phyloP scores from a whole-genome alignment of 2,113 vertebrate species.

The Cavia porcellus region DNA sequence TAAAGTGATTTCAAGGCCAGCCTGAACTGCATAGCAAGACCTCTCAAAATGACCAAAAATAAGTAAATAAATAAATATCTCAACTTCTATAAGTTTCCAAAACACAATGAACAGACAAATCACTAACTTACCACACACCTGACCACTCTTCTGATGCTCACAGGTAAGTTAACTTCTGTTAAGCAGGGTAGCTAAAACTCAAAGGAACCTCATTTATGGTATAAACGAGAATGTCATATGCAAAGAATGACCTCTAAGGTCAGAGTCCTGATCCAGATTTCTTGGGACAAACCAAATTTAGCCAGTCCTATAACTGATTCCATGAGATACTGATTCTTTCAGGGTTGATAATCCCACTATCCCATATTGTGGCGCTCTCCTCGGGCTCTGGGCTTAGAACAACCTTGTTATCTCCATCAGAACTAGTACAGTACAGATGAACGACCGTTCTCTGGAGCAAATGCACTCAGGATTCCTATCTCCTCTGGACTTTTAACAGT shows the following conservation, averaged over 20 bases:
- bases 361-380: background rate
- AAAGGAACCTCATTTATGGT: background rate
- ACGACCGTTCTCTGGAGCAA: background rate
- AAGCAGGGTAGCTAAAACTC: background rate
- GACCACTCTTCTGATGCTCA: background rate
- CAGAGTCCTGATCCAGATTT: constrained; percentile 11
- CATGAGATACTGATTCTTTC: background rate
- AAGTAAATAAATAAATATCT: background rate
- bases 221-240: background rate
- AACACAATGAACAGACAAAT: constrained; percentile 12
- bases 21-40: background rate
- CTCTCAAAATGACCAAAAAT: background rate
- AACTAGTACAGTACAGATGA: background rate
- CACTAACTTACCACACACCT: background rate
- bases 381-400: background rate
- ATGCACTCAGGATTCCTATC: background rate
- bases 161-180: background rate
- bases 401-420: background rate
- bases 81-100: background rate
- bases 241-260: background rate
- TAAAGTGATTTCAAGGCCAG: background rate
- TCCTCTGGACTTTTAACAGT: background rate
- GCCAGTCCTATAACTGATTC: background rate
- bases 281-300: background rate
- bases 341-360: background rate